Evolutionary conservation across 2,888 invertebrate species (phyloP), one percentile per base, ranked within the genome.

Genomic region (Pegoplata infirma): DNA sequence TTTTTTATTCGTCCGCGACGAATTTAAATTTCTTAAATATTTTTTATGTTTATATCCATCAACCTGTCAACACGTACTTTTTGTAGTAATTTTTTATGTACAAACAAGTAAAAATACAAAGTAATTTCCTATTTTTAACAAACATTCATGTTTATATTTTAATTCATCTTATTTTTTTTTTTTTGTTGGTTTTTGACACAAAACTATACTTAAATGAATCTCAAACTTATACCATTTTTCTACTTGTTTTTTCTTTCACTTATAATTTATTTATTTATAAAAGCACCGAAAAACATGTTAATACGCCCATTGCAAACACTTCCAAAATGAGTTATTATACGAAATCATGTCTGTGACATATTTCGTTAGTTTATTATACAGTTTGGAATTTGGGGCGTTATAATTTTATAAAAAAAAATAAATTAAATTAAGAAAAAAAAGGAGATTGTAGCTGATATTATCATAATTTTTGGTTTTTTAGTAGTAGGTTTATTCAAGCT

Each of bases 291-390:
- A 47, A 36, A 55, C 17, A 32, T 72, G 32, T 68, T 36, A 32
- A 19, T 47, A n/a, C 51, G 25, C 63, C 36, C 72, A 51, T 28
- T 44, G 25, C 14, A 44, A 51, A 53, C n/a, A 58, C 12, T 58
- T 66, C 12, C 12, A 14, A 1, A 16, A 25, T 40, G 63, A 44
- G 44, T 58, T 14, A 66, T 66, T n/a, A 49, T 44, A 19, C 44
- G n/a, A n/a, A n/a, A 32, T 72, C 47, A 56, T 73, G 51, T 14
- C 10, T 58, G 2, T 58, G 66, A 49, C 73, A 74, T 7, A 2
- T 64, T 64, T 25, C 8, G 25, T n/a, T 12, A 40, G n/a, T 40
- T 40, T 12, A n/a, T 12, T 40, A n/a, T 40, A 40, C 12, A 40
- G 14, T 40, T 40, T 40, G n/a, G 36, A n/a, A n/a, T 40, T n/a